Conservation (phyloP, 2,888 invertebrate species). For the Monopis laevigella region DNA sequence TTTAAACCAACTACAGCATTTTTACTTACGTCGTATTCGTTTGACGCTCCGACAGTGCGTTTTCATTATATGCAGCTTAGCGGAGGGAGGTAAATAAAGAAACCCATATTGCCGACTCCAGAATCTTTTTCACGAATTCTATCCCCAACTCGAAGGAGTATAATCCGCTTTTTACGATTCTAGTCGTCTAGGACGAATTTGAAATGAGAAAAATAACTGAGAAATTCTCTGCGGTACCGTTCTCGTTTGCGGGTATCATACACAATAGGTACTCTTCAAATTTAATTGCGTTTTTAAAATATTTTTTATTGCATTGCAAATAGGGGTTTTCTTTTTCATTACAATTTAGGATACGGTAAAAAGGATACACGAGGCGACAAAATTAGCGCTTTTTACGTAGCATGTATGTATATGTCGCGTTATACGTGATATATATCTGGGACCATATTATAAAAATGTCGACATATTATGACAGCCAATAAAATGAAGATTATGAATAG, state of each 20-base stretch:
- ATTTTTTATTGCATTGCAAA: too few species aligned
- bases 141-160: constrained; percentile 47
- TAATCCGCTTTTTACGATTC: constrained; percentile 67
- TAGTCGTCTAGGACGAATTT: constrained; percentile 56
- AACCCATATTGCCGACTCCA: constrained; percentile 55
- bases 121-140: constrained; percentile 57
- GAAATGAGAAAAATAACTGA: constrained; percentile 58
- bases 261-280: neutral
- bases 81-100: constrained; percentile 58
- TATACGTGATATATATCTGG: too few species aligned
- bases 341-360: too few species aligned
- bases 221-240: constrained; percentile 3
- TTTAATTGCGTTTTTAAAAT: neutral
- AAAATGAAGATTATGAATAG: too few species aligned
- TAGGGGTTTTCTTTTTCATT: too few species aligned
- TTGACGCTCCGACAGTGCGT: constrained; percentile 61
- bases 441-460: too few species aligned
- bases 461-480: too few species aligned
- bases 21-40: constrained; percentile 22
- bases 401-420: too few species aligned
- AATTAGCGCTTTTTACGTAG: too few species aligned
- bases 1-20: neutral
- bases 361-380: too few species aligned
- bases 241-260: neutral
- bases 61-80: constrained; percentile 69